These are phyloP conservation scores for Panulirus ornatus DNA, from an alignment of 1,140 invertebrate species.

Conservation along the genomic window DNA sequence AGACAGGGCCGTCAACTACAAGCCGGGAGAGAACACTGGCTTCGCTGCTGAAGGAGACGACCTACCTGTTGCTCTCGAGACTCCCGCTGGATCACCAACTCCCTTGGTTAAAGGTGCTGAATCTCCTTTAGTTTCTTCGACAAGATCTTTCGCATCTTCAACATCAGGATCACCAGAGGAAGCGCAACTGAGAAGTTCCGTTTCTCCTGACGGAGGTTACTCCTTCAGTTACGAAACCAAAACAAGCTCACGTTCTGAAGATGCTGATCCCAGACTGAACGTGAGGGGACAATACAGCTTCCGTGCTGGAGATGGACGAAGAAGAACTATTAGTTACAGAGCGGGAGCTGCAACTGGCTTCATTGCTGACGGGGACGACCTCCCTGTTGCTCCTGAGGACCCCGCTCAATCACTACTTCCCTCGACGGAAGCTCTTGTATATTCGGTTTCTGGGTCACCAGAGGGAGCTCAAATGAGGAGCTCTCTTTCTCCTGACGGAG, in stretches of 20 bases:
- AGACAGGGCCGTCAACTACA: not conserved
- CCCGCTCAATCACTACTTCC: not conserved
- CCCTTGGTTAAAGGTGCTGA: too few species aligned
- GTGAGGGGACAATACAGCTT: not conserved
- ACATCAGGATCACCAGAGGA: not conserved
- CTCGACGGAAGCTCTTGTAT: too few species aligned
- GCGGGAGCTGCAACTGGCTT: constrained; percentile 27
- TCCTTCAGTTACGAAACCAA: not conserved
- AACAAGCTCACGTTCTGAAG: not conserved
- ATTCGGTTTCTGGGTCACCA: constrained; percentile 7
- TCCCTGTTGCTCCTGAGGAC: constrained; percentile 19
- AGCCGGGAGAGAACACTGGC: constrained; percentile 8
- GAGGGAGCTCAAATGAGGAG: not conserved
- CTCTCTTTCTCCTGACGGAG: constrained; percentile 17
- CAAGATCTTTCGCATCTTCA: not conserved
- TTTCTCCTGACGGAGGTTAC: not conserved
- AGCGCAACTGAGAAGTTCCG: not conserved
- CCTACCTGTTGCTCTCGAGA: not conserved
- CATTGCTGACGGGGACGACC: constrained; percentile 11
- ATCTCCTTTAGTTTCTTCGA: too few species aligned
- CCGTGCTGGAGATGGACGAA: constrained; percentile 71
- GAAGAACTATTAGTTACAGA: not conserved
- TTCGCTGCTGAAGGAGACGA: constrained; percentile 25
- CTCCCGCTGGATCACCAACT: not conserved
- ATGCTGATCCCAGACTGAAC: not conserved